A percentile compares a stretch with the other conserved stretches of the same genome.
These are phyloP conservation scores for Mylabris sibirica DNA, from an alignment of 2,888 invertebrate genomes.

Conservation along the genomic window DNA sequence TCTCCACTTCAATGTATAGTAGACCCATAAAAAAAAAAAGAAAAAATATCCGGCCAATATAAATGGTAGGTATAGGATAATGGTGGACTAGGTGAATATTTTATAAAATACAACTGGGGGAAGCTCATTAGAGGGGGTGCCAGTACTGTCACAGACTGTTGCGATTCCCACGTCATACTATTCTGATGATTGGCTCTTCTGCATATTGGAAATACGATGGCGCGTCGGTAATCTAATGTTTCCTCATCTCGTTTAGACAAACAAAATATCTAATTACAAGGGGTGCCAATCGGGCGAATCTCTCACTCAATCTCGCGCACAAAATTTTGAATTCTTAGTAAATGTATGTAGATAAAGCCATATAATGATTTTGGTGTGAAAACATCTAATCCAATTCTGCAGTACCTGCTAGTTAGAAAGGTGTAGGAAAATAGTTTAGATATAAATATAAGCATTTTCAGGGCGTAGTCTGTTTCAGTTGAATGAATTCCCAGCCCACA, in stretches of 20 bases:
- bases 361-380: not conserved
- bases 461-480: not conserved
- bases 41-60: constrained; percentile 30
- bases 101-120: constrained; percentile 45
- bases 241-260: constrained; percentile 36
- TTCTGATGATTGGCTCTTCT: constrained; percentile 49
- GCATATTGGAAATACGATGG: constrained; percentile 44
- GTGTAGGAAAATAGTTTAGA: constrained; percentile 5
- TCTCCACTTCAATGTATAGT: constrained; percentile 46
- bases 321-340: not conserved
- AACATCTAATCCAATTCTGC: not conserved
- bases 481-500: constrained; percentile 2
- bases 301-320: too few relatives aligned
- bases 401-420: not conserved
- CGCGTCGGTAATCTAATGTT: constrained; percentile 44
- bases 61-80: constrained; percentile 49
- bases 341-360: too few relatives aligned
- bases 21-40: too few relatives aligned
- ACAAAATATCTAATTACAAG: constrained; percentile 42
- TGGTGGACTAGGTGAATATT: constrained; percentile 53
- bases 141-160: constrained; percentile 47
- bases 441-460: not conserved
- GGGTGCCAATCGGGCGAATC: not conserved
- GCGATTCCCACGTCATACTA: constrained; percentile 52
- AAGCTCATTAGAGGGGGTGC: constrained; percentile 49